Percentiles rank a stretch among this genome's conserved stretches.
These are phyloP conservation scores for Catostylus mosaicus DNA, from an alignment of 30 jellyfish, hydroid and myxozoan species.

Conservation along the genomic window DNA sequence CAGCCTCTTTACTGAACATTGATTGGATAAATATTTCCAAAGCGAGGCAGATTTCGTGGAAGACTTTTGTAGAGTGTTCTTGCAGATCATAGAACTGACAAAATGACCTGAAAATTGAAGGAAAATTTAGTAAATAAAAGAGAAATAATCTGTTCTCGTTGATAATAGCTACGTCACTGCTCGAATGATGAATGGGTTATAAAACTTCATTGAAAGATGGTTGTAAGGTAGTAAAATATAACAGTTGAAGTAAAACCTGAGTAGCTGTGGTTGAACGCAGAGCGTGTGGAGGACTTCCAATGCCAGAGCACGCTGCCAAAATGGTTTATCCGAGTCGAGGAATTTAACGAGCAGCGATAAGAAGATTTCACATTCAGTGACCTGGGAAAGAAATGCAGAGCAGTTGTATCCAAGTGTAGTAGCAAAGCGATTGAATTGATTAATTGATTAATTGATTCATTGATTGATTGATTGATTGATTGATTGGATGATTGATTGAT, in stretches of 20 bases:
- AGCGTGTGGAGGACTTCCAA: conserved; percentile 88
- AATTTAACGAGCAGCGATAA: conserved; percentile 90
- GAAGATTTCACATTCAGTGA: conserved; percentile 95
- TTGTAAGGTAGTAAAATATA: too few relatives aligned
- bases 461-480: too few relatives aligned
- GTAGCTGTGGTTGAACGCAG: conserved; percentile 92
- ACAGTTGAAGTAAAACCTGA: too few relatives aligned
- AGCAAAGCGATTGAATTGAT: too few relatives aligned
- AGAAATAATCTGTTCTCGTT: not conserved
- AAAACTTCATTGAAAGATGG: too few relatives aligned
- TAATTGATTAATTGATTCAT: too few relatives aligned
- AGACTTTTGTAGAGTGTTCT: conserved; percentile 96
- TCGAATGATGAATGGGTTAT: not conserved
- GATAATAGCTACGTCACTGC: not conserved
- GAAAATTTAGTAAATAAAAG: too few relatives aligned
- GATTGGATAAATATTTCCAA: conserved; percentile 82
- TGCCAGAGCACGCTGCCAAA: conserved; percentile 97
- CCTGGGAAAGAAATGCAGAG: conserved; percentile 45
- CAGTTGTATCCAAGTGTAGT: not conserved
- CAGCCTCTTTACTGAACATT: conserved; percentile 88
- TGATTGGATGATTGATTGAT: too few relatives aligned
- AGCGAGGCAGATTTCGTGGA: conserved; percentile 90
- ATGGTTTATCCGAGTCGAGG: conserved; percentile 90
- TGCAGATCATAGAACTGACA: conserved; percentile 94
- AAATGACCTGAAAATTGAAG: conserved; percentile 69